Conservation (phyloP, 1,140 invertebrate genomes). For the Macrocentrus cingulum region DNA sequence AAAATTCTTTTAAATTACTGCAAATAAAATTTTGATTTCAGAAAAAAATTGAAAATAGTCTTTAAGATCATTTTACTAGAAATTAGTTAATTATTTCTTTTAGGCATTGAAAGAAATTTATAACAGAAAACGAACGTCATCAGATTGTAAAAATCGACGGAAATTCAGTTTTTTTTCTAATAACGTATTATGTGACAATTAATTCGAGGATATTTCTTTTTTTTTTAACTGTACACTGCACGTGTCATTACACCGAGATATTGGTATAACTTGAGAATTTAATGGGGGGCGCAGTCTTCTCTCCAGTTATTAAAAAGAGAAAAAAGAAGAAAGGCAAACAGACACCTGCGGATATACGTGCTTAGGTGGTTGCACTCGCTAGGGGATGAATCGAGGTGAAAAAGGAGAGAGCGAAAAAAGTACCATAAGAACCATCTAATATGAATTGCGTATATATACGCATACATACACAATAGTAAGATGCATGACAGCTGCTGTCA, state of each 20-base stretch:
- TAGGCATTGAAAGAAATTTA: no score
- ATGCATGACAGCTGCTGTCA: slow-evolving; percentile 45
- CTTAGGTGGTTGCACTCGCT: slow-evolving; percentile 21
- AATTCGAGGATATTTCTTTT: no score
- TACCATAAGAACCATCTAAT: slow-evolving; percentile 1
- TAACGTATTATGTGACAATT: no score
- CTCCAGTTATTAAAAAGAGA: not conserved
- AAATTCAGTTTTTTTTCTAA: not conserved
- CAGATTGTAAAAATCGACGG: not conserved
- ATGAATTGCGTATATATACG: slow-evolving; percentile 17
- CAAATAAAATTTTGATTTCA: no score
- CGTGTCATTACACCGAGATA: not conserved
- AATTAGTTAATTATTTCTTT: no score
- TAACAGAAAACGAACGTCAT: no score
- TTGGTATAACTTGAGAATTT: not conserved
- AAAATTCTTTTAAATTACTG: no score
- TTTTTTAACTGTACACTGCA: not conserved
- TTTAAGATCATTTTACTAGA: no score
- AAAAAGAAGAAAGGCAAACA: slow-evolving; percentile 1
- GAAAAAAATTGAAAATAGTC: no score
- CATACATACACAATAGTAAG: not conserved
- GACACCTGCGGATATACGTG: slow-evolving; percentile 21
- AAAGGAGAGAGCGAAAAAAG: slow-evolving; percentile 4
- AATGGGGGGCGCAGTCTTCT: not conserved
- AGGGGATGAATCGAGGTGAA: slow-evolving; percentile 2